phyloP scores from a whole-genome alignment of 2,888 invertebrate genomes.

The Oligia latruncula region DNA sequence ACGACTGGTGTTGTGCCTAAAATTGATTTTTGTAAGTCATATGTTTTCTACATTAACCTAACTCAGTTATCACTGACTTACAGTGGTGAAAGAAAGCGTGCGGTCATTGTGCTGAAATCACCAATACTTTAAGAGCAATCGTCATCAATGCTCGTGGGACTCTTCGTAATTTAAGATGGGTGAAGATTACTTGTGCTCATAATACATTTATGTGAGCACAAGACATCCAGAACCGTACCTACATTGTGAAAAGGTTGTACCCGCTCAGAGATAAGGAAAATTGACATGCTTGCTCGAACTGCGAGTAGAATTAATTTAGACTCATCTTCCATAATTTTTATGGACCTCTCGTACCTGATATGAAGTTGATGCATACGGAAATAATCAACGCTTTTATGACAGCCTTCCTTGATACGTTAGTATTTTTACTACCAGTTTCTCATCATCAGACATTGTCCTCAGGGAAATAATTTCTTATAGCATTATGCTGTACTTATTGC shows the following conservation, averaged over 20 bases:
- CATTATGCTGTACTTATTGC: conserved; percentile 23
- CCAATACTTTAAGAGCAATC: neutral
- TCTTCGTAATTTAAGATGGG: too few relatives aligned
- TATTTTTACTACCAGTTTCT: neutral
- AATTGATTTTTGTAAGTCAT: neutral
- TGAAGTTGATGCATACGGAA: neutral
- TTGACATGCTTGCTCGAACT: neutral
- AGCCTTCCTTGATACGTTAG: neutral
- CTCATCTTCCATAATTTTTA: neutral
- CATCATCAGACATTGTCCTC: conserved; percentile 2
- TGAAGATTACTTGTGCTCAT: neutral
- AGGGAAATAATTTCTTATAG: conserved; percentile 54
- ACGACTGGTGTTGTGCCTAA: neutral
- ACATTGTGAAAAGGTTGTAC: neutral
- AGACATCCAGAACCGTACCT: neutral
- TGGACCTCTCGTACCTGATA: neutral
- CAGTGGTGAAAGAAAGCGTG: neutral
- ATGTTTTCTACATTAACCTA: neutral
- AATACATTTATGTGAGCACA: neutral
- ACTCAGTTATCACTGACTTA: too few relatives aligned
- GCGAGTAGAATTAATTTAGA: neutral
- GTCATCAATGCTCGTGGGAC: too few relatives aligned
- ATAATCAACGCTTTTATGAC: conserved; percentile 28
- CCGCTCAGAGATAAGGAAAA: neutral
- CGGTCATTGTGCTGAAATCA: neutral